phyloP scores from a whole-genome alignment of 2,888 invertebrate species.

The Trissolcus japonicus region DNA sequence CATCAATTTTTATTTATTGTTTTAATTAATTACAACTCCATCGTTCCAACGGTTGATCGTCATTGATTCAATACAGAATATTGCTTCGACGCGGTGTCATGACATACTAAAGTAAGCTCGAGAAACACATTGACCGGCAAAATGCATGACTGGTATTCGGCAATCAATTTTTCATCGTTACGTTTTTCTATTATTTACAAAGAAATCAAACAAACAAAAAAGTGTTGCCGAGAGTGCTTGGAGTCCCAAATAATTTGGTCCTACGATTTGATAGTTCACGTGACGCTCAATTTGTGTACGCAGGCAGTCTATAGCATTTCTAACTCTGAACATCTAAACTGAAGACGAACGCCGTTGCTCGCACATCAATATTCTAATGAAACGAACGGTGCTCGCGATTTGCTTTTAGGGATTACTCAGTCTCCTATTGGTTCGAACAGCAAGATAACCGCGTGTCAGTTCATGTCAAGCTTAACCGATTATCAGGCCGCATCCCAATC shows the following conservation, averaged over 20 bases:
- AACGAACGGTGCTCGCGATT: slow-evolving; percentile 22
- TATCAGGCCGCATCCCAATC: slow-evolving; percentile 95
- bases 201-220: slow-evolving; percentile 4
- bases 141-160: slow-evolving; percentile 44
- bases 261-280: slow-evolving; percentile 17
- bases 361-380: slow-evolving; percentile 10
- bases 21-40: slow-evolving; percentile 7
- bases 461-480: slow-evolving; percentile 83
- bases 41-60: background rate
- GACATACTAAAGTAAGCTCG: slow-evolving; percentile 23
- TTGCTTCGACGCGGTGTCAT: slow-evolving; percentile 3
- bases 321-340: slow-evolving; percentile 19
- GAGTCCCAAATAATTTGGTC: background rate
- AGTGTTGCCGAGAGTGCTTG: background rate
- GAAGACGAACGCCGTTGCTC: slow-evolving; percentile 15
- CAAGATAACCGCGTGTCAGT: slow-evolving; percentile 20
- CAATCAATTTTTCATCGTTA: slow-evolving; percentile 24
- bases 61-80: slow-evolving; percentile 5
- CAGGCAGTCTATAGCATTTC: slow-evolving; percentile 23
- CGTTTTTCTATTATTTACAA: slow-evolving; percentile 20
- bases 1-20: background rate
- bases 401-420: slow-evolving; percentile 23
- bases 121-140: slow-evolving; percentile 33
- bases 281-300: slow-evolving; percentile 22
- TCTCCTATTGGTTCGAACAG: slow-evolving; percentile 15